Evolutionary conservation across 2,113 vertebrate genomes (phyloP).

Genomic region (Ciconia stormi): DNA sequence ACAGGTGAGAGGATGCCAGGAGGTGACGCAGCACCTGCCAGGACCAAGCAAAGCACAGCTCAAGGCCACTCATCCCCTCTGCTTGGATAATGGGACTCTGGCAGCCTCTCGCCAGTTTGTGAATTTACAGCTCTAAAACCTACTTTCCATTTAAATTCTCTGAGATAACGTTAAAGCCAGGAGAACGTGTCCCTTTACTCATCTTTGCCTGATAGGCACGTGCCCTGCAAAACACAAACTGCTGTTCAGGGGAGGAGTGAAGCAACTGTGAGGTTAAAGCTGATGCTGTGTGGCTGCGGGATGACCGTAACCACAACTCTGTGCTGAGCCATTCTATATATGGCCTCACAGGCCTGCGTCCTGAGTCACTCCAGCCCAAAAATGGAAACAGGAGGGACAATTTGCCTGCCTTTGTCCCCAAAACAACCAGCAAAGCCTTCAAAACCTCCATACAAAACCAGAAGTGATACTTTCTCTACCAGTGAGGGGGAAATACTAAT

Average conservation of each 20-base stretch:
- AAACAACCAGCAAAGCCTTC: neutral
- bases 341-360: neutral
- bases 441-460: neutral
- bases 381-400: neutral
- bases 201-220: neutral
- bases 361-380: neutral
- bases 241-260: neutral
- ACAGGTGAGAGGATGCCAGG: neutral
- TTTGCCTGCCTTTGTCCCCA: neutral
- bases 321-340: neutral
- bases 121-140: neutral
- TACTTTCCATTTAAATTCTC: neutral
- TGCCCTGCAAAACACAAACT: neutral
- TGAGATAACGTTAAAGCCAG: neutral
- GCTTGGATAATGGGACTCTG: neutral
- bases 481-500: neutral
- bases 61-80: neutral
- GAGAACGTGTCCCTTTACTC: neutral
- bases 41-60: neutral
- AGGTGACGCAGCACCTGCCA: neutral
- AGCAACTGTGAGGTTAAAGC: neutral
- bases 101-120: neutral
- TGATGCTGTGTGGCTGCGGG: neutral
- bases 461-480: neutral
- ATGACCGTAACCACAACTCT: neutral